These are phyloP conservation scores for Elephantulus edwardii DNA, from an alignment of 2,113 vertebrate species.

Conservation along the genomic window DNA sequence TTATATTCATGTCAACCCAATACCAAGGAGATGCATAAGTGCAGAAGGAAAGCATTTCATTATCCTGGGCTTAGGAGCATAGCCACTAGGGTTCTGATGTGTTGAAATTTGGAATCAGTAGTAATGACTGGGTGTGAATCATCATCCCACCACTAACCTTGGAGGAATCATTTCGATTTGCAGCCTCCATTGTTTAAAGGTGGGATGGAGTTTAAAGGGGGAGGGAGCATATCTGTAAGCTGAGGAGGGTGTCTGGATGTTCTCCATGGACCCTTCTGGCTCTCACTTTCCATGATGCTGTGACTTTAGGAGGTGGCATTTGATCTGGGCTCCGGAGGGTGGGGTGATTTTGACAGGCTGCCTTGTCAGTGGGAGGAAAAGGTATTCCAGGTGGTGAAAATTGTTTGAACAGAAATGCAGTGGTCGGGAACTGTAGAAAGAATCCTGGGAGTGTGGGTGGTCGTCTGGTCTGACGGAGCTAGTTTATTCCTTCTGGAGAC, in stretches of 20 bases:
- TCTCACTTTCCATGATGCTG: slow-evolving; percentile 53
- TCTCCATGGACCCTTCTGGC: slow-evolving; percentile 49
- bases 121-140: slow-evolving; percentile 71
- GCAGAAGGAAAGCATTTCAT: not conserved
- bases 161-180: slow-evolving; percentile 50
- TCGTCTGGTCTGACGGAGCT: not conserved
- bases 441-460: slow-evolving; percentile 30
- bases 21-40: not conserved
- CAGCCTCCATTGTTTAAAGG: slow-evolving; percentile 38
- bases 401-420: slow-evolving; percentile 35
- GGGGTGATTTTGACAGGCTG: slow-evolving; percentile 67
- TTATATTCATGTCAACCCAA: not conserved
- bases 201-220: not conserved
- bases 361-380: slow-evolving; percentile 52
- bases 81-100: slow-evolving; percentile 18
- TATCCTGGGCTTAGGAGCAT: slow-evolving; percentile 34
- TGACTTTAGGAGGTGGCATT: slow-evolving; percentile 74
- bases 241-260: slow-evolving; percentile 52
- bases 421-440: slow-evolving; percentile 43
- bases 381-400: slow-evolving; percentile 72
- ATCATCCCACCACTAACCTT: slow-evolving; percentile 43
- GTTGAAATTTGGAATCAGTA: slow-evolving; percentile 60
- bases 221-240: slow-evolving; percentile 60
- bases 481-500: slow-evolving; percentile 26
- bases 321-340: slow-evolving; percentile 62